Evolutionary conservation across 53 echinoderm and acorn worm species (phyloP), one percentile per base, ranked within the genome.

Genomic region (Stichopus horrens): DNA sequence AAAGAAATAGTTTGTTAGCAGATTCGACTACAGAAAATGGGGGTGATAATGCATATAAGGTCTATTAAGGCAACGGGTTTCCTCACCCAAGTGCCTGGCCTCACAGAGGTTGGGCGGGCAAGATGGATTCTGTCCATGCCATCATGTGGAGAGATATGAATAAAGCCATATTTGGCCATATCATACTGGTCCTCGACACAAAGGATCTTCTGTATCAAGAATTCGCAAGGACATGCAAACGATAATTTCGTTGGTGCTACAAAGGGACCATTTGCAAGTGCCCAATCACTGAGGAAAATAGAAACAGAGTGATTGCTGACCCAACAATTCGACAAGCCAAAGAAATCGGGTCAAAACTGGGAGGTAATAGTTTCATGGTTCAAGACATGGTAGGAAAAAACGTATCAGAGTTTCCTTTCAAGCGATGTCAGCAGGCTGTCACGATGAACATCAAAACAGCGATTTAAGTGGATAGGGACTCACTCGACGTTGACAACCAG

Each of bases 1-100:
- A 87, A n/a, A 58, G 76, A n/a, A 53, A 90, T 66, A 59, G 90
- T 11, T 90, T 37, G 53, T 87, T 87, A 87, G 86, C 90, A 10
- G 90, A 90, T 57, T 21, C 74, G 14, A 23, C 54, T 20, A 80
- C 83, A 58, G 89, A 89, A 53, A 82, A 89, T 37, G 37, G 37
- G 37, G 37, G 2, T 37, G 37, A 37, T 37, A 71, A 55, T 83
- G 4, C 73, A 83, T 8, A 89, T 89, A 83, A 89, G 82, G 53
- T 56, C 52, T 51, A 8, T 89, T 52, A 89, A 89, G 37, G 83
- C 89, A 16, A 89, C 89, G 58, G 89, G 79, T n/a, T 60, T 65
- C 10, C 59, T 78, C 23, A 78, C 89, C 8, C 55, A 77, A 63
- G 89, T 89, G 78, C 76, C 65, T 63, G 92, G 86, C 22, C 89